Percentiles rank a stretch among this genome's conserved stretches.
phyloP scores from a whole-genome alignment of 23 tunicate genomes.

The Ascidia mentula region DNA sequence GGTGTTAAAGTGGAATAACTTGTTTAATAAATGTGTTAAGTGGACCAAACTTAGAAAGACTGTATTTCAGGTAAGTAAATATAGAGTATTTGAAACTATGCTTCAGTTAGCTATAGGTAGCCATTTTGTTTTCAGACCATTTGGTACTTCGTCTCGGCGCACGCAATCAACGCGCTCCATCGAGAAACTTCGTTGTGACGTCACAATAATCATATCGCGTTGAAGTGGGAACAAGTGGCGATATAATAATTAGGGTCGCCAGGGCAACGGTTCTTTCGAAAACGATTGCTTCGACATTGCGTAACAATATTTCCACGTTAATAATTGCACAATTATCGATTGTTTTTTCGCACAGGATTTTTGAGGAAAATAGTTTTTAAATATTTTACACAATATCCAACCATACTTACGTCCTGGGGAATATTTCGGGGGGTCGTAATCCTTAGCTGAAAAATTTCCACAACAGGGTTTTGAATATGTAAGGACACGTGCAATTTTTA shows the following conservation, averaged over 20 bases:
- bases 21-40: too few relatives aligned
- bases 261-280: neutral
- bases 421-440: slow-evolving; percentile 9
- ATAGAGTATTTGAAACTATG: too few relatives aligned
- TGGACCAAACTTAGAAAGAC: too few relatives aligned
- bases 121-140: too few relatives aligned
- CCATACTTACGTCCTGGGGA: neutral
- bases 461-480: too few relatives aligned
- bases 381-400: neutral
- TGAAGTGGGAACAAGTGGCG: slow-evolving; percentile 1
- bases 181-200: slow-evolving; percentile 11
- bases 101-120: too few relatives aligned
- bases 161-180: too few relatives aligned
- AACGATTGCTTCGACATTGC: neutral
- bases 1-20: too few relatives aligned
- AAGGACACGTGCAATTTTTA: too few relatives aligned
- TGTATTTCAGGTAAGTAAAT: too few relatives aligned
- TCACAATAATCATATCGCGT: neutral
- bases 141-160: too few relatives aligned
- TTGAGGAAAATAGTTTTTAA: neutral
- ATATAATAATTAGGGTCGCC: neutral
- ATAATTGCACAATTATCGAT: neutral
- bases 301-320: neutral
- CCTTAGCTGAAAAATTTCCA: neutral
- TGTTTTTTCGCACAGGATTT: neutral